Base-by-base conservation (phyloP, 2,797 vertebrate genomes). In the Mionectes olivaceus region DNA sequence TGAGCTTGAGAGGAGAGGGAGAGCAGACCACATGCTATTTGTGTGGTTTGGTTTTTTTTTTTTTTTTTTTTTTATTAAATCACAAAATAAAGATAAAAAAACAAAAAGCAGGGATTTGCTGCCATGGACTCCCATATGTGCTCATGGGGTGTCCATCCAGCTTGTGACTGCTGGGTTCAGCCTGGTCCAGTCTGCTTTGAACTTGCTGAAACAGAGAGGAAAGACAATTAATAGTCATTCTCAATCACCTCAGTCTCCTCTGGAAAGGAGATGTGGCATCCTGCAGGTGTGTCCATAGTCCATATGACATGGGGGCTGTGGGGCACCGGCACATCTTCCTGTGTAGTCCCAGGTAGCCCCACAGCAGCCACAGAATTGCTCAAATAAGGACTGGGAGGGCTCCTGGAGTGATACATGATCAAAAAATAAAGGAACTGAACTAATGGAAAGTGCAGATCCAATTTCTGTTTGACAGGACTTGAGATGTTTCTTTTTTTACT, bases 111-210 rank as follows among this genome's bases (percentile, higher is more conserved):
- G 19, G 23, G 28, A 41, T 37, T 22, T 27, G 30, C 39, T 89
- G 25, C 21, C 37, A 6, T 16, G 19, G 24, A 28, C 10, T 57
- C 30, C 32, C 17, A 9, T 15, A 35, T 0, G 0, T n/a, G 46
- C 16, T 6, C 2, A 2, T 28, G 18, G 35, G 19, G 5, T 30
- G 11, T 43, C 35, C 32, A 23, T 35, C 44, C 27, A 83, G 52
- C 7, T 52, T 4, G 0, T 55, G 25, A 41, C 39, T 76, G 21
- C 47, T 75, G 39, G 33, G 14, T 5, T 65, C 53, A 57, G 27
- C 33, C 71, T 59, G 46, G 7, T 6, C 22, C 30, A n/a, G 19
- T 32, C 15, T 35, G 43, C 49, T 49, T 91, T 53, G n/a, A 85
- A 35, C 22, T 50, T 65, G 32, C 55, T 81, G 49, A 80, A 91